Percentiles rank a stretch among this genome's conserved stretches.
Evolutionary conservation across 64 coral and sea anemone genomes (phyloP).

Genomic region (Orbicella faveolata): DNA sequence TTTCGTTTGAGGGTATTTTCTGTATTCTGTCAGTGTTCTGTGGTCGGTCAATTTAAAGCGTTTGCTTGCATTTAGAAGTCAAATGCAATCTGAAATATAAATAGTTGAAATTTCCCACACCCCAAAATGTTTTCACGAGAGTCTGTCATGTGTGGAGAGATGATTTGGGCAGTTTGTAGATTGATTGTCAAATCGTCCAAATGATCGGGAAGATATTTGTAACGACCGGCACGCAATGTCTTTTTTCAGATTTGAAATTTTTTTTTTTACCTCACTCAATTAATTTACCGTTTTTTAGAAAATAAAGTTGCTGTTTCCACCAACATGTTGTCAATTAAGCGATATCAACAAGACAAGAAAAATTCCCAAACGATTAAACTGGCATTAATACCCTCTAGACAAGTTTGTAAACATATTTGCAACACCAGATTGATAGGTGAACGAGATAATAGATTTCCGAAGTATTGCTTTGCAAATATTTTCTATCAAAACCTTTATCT

Average conservation of each 20-base stretch:
- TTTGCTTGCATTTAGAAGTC: not conserved
- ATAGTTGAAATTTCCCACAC: not conserved
- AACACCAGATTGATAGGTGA: slow-evolving; percentile 5
- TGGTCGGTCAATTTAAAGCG: not conserved
- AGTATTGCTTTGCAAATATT: slow-evolving; percentile 11
- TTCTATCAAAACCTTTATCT: slow-evolving; percentile 35
- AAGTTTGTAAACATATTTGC: slow-evolving; percentile 47
- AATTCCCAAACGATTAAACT: slow-evolving; percentile 34
- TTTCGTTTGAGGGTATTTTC: not conserved
- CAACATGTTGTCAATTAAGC: slow-evolving; percentile 35
- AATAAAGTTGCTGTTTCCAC: not conserved
- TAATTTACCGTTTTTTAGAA: not conserved
- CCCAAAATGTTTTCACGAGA: not conserved
- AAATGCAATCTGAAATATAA: not conserved
- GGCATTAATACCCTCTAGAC: slow-evolving; percentile 34
- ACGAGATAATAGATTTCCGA: not conserved
- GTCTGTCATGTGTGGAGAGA: not conserved
- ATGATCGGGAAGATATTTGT: not conserved
- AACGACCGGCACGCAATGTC: not conserved
- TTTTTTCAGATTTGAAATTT: not conserved
- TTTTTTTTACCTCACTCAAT: not conserved
- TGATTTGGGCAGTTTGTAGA: not conserved
- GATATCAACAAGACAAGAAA: not conserved
- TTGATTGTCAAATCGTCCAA: not conserved
- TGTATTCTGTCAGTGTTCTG: not conserved